These are phyloP conservation scores for Clepsis dumicolana DNA, from an alignment of 2,888 invertebrate genomes.

Conservation along the genomic window DNA sequence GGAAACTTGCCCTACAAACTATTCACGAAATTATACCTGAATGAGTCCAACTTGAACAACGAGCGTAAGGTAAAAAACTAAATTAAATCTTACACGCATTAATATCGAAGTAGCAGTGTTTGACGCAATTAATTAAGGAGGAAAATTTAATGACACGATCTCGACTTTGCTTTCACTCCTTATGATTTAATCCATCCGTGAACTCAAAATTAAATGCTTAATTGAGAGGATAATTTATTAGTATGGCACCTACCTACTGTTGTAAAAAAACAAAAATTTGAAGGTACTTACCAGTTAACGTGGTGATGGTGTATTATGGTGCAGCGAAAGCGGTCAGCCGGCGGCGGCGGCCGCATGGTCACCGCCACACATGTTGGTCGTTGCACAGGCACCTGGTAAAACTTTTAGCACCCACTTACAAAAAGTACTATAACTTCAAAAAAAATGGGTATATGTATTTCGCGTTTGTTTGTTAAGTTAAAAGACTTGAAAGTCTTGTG, in stretches of 20 bases:
- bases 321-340: constrained; percentile 64
- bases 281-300: constrained; percentile 70
- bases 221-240: constrained; percentile 1
- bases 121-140: constrained; percentile 7
- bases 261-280: neutral
- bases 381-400: constrained; percentile 12
- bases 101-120: constrained; percentile 39
- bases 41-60: constrained; percentile 1
- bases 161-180: constrained; percentile 8
- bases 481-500: neutral
- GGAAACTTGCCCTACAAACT: constrained; percentile 35
- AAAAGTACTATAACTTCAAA: neutral
- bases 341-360: constrained; percentile 67
- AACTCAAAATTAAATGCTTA: constrained; percentile 3
- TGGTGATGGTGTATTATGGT: constrained; percentile 55
- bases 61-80: constrained; percentile 6
- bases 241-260: neutral
- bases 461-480: constrained; percentile 23
- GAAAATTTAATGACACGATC: constrained; percentile 9
- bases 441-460: neutral
- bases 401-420: constrained; percentile 34
- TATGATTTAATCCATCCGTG: constrained; percentile 7
- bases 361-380: constrained; percentile 64
- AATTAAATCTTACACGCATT: constrained; percentile 12
- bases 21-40: constrained; percentile 33